Percentiles rank a stretch among this genome's conserved stretches.
These are phyloP conservation scores for Lepeophtheirus salmonis DNA, from an alignment of 1,140 invertebrate species.

Conservation along the genomic window DNA sequence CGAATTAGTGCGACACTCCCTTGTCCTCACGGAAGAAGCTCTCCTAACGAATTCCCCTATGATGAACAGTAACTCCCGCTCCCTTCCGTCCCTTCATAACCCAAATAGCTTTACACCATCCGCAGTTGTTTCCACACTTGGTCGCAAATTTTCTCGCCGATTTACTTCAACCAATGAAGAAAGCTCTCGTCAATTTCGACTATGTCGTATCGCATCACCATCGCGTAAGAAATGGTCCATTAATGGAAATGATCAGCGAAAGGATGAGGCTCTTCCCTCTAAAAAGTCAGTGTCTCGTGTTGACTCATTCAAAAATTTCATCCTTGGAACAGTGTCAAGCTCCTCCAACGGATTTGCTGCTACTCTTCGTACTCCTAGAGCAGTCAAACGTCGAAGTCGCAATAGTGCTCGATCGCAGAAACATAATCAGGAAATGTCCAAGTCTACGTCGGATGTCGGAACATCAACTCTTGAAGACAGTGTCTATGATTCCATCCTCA, in stretches of 20 bases:
- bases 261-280: background rate
- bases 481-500: no score
- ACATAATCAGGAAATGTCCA: background rate
- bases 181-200: background rate
- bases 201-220: background rate
- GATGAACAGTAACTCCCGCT: background rate
- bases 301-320: conserved; percentile 13
- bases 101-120: background rate
- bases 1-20: conserved; percentile 4
- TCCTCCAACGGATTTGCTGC: background rate
- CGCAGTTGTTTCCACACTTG: conserved; percentile 2
- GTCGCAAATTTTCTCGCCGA: conserved; percentile 6
- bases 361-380: conserved; percentile 5
- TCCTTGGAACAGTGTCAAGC: background rate
- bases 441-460: background rate
- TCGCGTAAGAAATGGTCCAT: conserved; percentile 4
- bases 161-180: background rate
- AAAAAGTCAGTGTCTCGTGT: conserved; percentile 6
- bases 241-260: no score
- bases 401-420: background rate
- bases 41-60: background rate
- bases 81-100: background rate
- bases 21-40: background rate
- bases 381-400: conserved; percentile 5
- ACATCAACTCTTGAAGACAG: background rate